phyloP scores from a whole-genome alignment of 2,797 vertebrate genomes.

The Chanos chanos region DNA sequence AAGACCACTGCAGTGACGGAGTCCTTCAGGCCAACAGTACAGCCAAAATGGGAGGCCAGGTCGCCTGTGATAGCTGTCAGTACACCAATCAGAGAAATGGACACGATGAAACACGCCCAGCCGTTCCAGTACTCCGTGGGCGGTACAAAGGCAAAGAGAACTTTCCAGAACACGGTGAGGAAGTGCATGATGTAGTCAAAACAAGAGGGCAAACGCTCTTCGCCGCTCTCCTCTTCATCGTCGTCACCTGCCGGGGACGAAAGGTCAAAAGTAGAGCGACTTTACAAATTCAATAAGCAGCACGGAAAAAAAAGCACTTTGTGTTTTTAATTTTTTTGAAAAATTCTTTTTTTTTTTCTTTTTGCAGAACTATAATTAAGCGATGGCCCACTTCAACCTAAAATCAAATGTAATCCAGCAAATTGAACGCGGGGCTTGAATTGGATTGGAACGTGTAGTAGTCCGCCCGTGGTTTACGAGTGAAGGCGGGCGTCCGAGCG shows the following conservation, averaged over 20 bases:
- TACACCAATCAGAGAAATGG: constrained; percentile 77
- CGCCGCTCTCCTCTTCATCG: constrained; percentile 81
- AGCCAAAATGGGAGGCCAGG: constrained; percentile 82
- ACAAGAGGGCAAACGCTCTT: constrained; percentile 83
- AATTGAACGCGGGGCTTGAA: too few species aligned
- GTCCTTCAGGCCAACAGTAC: constrained; percentile 83
- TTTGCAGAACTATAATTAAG: too few species aligned
- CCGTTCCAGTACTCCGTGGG: constrained; percentile 87
- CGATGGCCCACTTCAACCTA: too few species aligned
- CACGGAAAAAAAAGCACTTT: too few species aligned
- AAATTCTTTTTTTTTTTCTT: too few species aligned
- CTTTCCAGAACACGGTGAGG: constrained; percentile 87
- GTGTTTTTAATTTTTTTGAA: too few species aligned
- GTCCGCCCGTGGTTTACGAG: not conserved
- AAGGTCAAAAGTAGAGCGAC: too few species aligned
- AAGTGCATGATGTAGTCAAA: constrained; percentile 91
- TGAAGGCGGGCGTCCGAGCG: not conserved
- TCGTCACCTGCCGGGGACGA: constrained; percentile 70
- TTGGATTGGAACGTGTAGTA: not conserved
- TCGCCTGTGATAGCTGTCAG: constrained; percentile 82
- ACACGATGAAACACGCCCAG: constrained; percentile 85
- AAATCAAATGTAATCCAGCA: too few species aligned
- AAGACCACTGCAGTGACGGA: constrained; percentile 84
- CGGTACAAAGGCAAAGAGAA: constrained; percentile 81
- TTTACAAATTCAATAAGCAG: too few species aligned